A percentile compares a stretch with the other conserved stretches of the same genome.
Conservation (phyloP, 1,140 invertebrate species). For the Eciton burchellii region DNA sequence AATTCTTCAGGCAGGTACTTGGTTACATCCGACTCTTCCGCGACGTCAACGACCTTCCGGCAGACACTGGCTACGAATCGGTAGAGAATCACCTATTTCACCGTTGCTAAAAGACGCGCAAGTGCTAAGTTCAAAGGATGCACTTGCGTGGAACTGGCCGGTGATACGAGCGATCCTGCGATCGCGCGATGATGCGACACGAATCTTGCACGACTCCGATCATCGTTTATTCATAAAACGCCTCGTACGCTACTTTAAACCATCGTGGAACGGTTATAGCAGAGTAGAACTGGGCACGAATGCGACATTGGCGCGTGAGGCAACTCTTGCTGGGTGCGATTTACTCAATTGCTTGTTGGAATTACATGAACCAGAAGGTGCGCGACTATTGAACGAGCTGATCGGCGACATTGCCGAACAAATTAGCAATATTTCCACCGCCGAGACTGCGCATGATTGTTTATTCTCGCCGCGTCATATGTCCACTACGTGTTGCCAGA, state of each 20-base stretch:
- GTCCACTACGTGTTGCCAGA: slow-evolving; percentile 94
- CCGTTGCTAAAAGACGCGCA: slow-evolving; percentile 87
- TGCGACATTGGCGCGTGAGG: slow-evolving; percentile 86
- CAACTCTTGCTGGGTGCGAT: slow-evolving; percentile 91
- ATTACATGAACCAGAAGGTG: slow-evolving; percentile 85
- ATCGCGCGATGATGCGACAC: slow-evolving; percentile 79
- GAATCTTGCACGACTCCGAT: slow-evolving; percentile 87
- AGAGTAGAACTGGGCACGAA: slow-evolving; percentile 89
- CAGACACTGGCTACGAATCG: slow-evolving; percentile 78
- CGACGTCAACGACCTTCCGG: slow-evolving; percentile 76
- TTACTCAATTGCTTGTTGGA: slow-evolving; percentile 91
- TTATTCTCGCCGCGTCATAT: slow-evolving; percentile 95
- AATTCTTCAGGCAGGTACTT: slow-evolving; percentile 87
- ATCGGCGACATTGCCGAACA: slow-evolving; percentile 92
- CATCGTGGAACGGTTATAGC: slow-evolving; percentile 93
- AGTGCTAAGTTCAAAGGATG: slow-evolving; percentile 87
- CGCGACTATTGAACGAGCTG: slow-evolving; percentile 90
- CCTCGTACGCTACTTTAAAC: slow-evolving; percentile 94
- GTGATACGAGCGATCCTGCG: slow-evolving; percentile 87
- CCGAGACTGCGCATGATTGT: slow-evolving; percentile 93
- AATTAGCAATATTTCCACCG: slow-evolving; percentile 90
- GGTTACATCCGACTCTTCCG: slow-evolving; percentile 79
- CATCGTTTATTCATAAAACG: slow-evolving; percentile 92
- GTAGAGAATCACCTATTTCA: slow-evolving; percentile 79
- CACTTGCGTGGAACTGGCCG: slow-evolving; percentile 89